Percentiles rank a stretch among this genome's conserved stretches.
Conservation (phyloP, 1,140 invertebrate species). For the Muscidifurax raptorellus region DNA sequence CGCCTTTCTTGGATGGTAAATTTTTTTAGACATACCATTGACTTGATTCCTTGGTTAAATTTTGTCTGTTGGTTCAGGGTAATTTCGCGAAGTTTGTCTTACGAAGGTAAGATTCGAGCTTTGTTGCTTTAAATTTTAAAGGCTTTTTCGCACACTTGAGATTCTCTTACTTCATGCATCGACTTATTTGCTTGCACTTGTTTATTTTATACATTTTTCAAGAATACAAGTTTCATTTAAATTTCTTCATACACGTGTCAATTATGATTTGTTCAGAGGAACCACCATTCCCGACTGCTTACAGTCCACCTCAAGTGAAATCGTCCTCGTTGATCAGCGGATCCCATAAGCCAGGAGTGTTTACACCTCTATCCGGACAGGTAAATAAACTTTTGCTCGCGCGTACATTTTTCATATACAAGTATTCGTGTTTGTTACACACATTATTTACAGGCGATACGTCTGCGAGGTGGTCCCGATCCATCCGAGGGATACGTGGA, state of each 20-base stretch:
- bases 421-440: not conserved
- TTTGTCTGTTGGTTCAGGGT: not conserved
- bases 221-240: not conserved
- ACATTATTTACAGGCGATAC: constrained; percentile 63
- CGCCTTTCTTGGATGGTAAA: constrained; percentile 62
- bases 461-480: constrained; percentile 75
- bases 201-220: not conserved
- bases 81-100: not conserved
- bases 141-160: constrained; percentile 19
- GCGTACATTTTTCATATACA: not conserved
- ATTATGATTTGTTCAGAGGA: constrained; percentile 64
- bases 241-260: not conserved
- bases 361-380: constrained; percentile 69
- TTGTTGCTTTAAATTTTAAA: not conserved
- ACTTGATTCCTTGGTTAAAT: not conserved
- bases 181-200: not conserved
- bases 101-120: constrained; percentile 26
- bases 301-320: constrained; percentile 60
- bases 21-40: not conserved
- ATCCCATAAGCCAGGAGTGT: constrained; percentile 36
- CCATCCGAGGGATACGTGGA: constrained; percentile 77
- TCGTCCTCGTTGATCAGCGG: constrained; percentile 54
- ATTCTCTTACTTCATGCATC: constrained; percentile 36
- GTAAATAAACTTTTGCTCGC: constrained; percentile 54
- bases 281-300: constrained; percentile 67